Base-by-base conservation (phyloP, 2,888 invertebrate genomes). In the Perizoma affinitatum region DNA sequence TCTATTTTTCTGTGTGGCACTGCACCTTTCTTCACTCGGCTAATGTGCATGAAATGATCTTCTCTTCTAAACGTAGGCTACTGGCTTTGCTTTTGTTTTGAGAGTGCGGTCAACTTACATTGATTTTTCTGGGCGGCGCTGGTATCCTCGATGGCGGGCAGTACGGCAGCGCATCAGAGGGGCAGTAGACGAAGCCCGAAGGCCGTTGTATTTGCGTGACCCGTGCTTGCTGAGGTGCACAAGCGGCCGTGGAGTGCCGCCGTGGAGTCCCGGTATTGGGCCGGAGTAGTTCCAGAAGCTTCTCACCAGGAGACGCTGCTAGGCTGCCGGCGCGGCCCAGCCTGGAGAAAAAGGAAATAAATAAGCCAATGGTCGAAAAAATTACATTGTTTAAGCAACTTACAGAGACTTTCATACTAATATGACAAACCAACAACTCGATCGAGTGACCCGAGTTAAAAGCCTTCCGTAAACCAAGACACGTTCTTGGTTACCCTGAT, bases 271-370 rank as follows among this genome's bases (percentile, higher is more conserved):
- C 89, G 2, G 72, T 71, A 68, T 83, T 89, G 46, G 93, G 93
- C 65, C 93, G 87, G 67, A 93, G 88, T 66, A 93, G 84, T 72
- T 93, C 93, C 77, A 93, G 87, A 63, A 93, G 89, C 71, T 92
- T 90, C 83, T 93, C 92, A 69, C 92, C 91, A 64, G 92, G 90
- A 61, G 89, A 89, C 65, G 90, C 90, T 58, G 93, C 93, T 55
- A 92, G 76, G 74, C 90, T 90, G 73, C 89, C 91, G 57, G 93
- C 92, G 67, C 93, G 90, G 45, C 90, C 92, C 68, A 90, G 90
- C 63, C 93, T 88, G 75, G 0, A 1, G 2, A 11, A 11, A 3
- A 41, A 10, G n/a, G 43, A n/a, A 42, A 42, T 6, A 38, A 38
- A 6, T 38, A 22, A 22, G 22, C 22, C 22, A 22, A 22, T 22